phyloP scores from a whole-genome alignment of 2,797 vertebrate species.

The Vespertilio murinus region DNA sequence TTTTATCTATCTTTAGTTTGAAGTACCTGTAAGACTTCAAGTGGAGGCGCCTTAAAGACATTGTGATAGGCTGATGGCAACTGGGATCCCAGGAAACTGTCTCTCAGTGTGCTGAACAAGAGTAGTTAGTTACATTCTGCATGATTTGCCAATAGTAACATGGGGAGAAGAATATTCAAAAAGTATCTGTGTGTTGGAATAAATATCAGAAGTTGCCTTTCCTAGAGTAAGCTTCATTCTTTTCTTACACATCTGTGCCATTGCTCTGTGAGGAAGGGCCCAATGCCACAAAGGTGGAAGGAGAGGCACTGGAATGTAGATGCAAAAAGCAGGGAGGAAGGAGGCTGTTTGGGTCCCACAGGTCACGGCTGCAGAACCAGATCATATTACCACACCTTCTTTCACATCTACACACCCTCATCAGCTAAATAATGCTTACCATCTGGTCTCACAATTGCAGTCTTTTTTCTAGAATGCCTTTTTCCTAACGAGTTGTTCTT shows the following conservation, averaged over 20 bases:
- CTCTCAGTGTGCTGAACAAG: not conserved
- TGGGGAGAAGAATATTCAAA: not conserved
- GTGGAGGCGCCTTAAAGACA: not conserved
- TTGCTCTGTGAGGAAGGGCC: conserved; percentile 13
- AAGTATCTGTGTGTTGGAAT: not conserved
- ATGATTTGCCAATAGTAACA: not conserved
- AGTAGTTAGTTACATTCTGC: not conserved
- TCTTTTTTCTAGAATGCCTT: conserved; percentile 15
- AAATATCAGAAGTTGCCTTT: not conserved
- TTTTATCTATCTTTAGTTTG: not conserved
- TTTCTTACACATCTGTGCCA: not conserved
- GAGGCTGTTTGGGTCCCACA: conserved; percentile 37
- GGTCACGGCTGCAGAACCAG: conserved; percentile 62
- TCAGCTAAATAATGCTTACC: conserved; percentile 54
- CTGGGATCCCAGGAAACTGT: not conserved
- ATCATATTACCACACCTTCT: conserved; percentile 55
- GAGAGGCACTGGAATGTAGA: conserved; percentile 50
- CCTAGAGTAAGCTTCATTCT: not conserved
- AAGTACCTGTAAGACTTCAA: not conserved
- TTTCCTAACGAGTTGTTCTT: conserved; percentile 24
- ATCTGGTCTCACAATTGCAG: conserved; percentile 54
- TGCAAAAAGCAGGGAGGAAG: not conserved
- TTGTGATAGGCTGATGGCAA: not conserved
- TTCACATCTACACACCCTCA: not conserved
- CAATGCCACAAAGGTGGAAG: not conserved